phyloP scores from a whole-genome alignment of 2,888 invertebrate species.

The Agonopterix heracliana region DNA sequence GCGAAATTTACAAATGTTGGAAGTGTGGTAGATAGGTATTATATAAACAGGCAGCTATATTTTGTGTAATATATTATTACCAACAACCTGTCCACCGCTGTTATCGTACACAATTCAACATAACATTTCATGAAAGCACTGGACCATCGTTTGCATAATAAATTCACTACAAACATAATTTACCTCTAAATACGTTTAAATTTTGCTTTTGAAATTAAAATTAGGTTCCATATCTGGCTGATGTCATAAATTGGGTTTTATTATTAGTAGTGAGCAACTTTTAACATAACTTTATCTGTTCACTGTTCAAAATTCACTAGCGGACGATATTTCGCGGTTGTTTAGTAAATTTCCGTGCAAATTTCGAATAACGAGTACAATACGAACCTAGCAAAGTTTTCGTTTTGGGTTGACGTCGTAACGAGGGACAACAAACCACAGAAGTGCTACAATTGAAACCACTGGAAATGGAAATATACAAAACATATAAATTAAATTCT shows the following conservation, averaged over 20 bases:
- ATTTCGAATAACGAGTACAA: too few relatives aligned
- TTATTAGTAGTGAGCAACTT: slow-evolving; percentile 17
- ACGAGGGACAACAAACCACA: too few relatives aligned
- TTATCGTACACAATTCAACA: slow-evolving; percentile 22
- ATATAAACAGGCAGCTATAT: neutral
- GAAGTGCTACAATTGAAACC: too few relatives aligned
- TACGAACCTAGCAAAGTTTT: neutral
- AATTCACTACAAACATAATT: neutral
- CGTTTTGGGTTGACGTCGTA: neutral
- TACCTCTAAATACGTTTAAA: neutral
- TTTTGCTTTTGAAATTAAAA: slow-evolving; percentile 15
- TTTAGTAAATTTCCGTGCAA: neutral
- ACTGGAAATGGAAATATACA: too few relatives aligned
- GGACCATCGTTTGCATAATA: slow-evolving; percentile 30
- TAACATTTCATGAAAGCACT: slow-evolving; percentile 29
- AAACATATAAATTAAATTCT: too few relatives aligned
- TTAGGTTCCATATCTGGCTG: slow-evolving; percentile 8
- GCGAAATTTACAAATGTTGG: neutral
- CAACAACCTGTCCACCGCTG: neutral
- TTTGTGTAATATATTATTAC: neutral
- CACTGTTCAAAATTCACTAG: slow-evolving; percentile 6
- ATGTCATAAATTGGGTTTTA: slow-evolving; percentile 16
- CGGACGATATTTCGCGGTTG: neutral
- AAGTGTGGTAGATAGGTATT: neutral
- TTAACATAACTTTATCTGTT: slow-evolving; percentile 14